phyloP scores from a whole-genome alignment of 2,888 invertebrate genomes.

The Hedya salicella region DNA sequence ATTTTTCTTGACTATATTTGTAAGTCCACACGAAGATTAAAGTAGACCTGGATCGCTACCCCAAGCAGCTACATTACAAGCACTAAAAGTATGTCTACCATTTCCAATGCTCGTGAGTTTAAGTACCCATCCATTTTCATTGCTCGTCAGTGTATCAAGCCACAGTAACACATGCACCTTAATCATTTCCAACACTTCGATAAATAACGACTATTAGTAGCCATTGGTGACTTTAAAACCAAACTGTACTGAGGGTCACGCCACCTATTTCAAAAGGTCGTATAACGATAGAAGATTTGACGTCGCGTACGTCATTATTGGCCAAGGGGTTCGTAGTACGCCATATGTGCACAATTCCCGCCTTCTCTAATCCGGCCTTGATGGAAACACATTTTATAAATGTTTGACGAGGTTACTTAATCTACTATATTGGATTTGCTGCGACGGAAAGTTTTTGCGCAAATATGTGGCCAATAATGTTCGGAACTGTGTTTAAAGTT shows the following conservation, averaged over 20 bases:
- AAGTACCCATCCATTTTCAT: too few species aligned
- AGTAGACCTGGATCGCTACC: too few species aligned
- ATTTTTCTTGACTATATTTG: too few species aligned
- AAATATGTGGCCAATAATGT: slow-evolving; percentile 30
- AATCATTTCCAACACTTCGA: slow-evolving; percentile 23
- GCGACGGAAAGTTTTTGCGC: slow-evolving; percentile 20
- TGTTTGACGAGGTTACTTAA: slow-evolving; percentile 56
- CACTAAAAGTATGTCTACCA: too few species aligned
- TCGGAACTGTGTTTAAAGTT: slow-evolving; percentile 1
- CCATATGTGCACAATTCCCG: slow-evolving; percentile 79
- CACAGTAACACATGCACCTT: slow-evolving; percentile 33
- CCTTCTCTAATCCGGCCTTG: slow-evolving; percentile 73
- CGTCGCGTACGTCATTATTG: not conserved
- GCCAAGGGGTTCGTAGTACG: slow-evolving; percentile 50
- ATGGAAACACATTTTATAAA: slow-evolving; percentile 74
- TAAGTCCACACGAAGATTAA: too few species aligned
- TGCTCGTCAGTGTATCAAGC: not conserved
- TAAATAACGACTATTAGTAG: slow-evolving; percentile 35
- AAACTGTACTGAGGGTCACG: slow-evolving; percentile 16
- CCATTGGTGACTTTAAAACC: slow-evolving; percentile 59
- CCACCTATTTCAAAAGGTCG: not conserved
- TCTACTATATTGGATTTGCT: slow-evolving; percentile 36
- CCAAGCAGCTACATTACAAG: too few species aligned
- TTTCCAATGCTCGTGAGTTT: too few species aligned
- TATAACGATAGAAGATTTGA: not conserved